Evolutionary conservation across 2,888 invertebrate species (phyloP).

Genomic region (Ceramica pisi): DNA sequence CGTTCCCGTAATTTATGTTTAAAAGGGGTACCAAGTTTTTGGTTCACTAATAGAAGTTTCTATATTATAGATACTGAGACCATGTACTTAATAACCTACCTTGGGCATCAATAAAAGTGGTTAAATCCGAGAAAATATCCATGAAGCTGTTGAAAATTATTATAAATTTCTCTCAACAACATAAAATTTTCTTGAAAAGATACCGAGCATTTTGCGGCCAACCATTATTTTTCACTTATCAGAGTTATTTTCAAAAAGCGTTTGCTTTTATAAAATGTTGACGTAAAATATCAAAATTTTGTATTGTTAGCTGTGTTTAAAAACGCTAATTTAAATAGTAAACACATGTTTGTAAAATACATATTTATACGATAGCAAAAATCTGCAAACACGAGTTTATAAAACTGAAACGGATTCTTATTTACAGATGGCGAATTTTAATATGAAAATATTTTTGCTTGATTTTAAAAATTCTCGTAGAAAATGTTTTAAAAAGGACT

Average conservation of each 20-base stretch:
- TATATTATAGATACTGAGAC: too few relatives aligned
- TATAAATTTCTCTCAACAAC: not conserved
- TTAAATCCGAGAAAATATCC: not conserved
- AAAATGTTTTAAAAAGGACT: not conserved
- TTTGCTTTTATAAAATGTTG: constrained; percentile 12
- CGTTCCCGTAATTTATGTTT: too few relatives aligned
- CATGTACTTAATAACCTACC: not conserved
- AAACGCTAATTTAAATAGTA: constrained; percentile 24
- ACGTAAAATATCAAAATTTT: constrained; percentile 5
- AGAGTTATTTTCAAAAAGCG: constrained; percentile 2
- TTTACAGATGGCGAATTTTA: constrained; percentile 15
- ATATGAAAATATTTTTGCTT: constrained; percentile 2
- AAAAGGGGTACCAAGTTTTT: too few relatives aligned
- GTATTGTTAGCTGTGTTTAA: constrained; percentile 28
- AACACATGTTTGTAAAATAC: constrained; percentile 17
- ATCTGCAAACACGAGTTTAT: constrained; percentile 12
- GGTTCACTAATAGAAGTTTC: too few relatives aligned
- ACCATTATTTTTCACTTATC: constrained; percentile 4
- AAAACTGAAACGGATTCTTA: constrained; percentile 11
- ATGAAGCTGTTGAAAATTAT: not conserved
- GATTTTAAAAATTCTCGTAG: not conserved
- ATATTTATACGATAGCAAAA: constrained; percentile 21
- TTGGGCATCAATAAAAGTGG: not conserved
- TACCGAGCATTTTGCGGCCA: not conserved
- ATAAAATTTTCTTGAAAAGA: not conserved